Percentiles rank a stretch among this genome's conserved stretches.
phyloP scores from a whole-genome alignment of 2,113 vertebrate genomes.

The Protomyctophum bolini region DNA sequence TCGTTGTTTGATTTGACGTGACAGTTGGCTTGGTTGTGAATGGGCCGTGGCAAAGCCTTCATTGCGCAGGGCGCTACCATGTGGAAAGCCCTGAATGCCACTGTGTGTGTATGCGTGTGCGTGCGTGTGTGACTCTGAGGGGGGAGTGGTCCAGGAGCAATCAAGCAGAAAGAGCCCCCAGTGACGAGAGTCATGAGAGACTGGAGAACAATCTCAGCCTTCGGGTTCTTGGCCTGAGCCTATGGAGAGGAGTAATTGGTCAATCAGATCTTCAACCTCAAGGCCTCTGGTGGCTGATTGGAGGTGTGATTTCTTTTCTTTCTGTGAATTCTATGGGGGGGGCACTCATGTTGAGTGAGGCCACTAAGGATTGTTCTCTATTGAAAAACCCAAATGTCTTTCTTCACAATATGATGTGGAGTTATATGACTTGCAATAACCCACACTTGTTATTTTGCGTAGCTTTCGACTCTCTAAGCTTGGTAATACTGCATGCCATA shows the following conservation, averaged over 20 bases:
- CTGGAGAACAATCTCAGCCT: slow-evolving; percentile 68
- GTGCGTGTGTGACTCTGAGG: slow-evolving; percentile 44
- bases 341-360: slow-evolving; percentile 55
- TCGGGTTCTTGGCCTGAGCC: slow-evolving; percentile 56
- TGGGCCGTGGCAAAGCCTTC: slow-evolving; percentile 62
- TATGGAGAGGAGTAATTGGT: slow-evolving; percentile 69
- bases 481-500: slow-evolving; percentile 19
- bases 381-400: slow-evolving; percentile 32
- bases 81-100: slow-evolving; percentile 71
- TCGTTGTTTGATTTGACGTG: slow-evolving; percentile 70
- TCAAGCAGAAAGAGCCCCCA: slow-evolving; percentile 71
- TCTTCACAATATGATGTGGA: slow-evolving; percentile 25
- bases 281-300: slow-evolving; percentile 71
- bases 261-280: slow-evolving; percentile 75
- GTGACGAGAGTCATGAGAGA: slow-evolving; percentile 62
- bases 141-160: slow-evolving; percentile 66
- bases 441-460: slow-evolving; percentile 27
- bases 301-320: slow-evolving; percentile 74
- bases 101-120: slow-evolving; percentile 48
- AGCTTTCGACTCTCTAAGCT: slow-evolving; percentile 33
- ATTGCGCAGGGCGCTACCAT: slow-evolving; percentile 65
- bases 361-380: slow-evolving; percentile 36
- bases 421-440: slow-evolving; percentile 38
- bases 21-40: slow-evolving; percentile 72
- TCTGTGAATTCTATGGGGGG: slow-evolving; percentile 58